A percentile compares a stretch with the other conserved stretches of the same genome.
Evolutionary conservation across 2,113 vertebrate genomes (phyloP).

Genomic region (Peromyscus californicus): DNA sequence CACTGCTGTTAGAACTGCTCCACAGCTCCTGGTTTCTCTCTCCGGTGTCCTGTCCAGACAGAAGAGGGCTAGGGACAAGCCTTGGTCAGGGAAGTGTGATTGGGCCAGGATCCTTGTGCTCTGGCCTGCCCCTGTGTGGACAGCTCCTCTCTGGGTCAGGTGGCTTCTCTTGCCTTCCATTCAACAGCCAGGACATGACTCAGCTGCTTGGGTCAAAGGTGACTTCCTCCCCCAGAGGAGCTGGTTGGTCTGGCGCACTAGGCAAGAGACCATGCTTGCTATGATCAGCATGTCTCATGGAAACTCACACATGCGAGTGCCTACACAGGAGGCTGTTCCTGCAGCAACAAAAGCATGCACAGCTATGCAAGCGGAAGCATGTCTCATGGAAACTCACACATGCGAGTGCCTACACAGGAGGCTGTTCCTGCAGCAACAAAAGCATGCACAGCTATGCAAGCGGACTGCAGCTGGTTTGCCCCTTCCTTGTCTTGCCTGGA

Average conservation of each 20-base stretch:
- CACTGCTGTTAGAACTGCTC: not conserved
- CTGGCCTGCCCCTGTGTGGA: not conserved
- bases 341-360: not conserved
- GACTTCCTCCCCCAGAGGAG: not conserved
- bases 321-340: not conserved
- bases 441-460: too few species aligned
- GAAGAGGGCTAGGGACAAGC: not conserved
- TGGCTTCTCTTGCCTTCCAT: not conserved
- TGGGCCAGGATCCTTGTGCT: not conserved
- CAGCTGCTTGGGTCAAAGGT: not conserved
- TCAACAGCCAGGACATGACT: not conserved
- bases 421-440: not conserved
- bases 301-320: rapidly evolving
- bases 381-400: too few species aligned
- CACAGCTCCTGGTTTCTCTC: not conserved
- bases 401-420: not conserved
- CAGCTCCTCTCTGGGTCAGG: not conserved
- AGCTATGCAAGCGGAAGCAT: too few species aligned
- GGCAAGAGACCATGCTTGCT: not conserved
- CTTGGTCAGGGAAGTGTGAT: not conserved
- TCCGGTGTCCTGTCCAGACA: not conserved
- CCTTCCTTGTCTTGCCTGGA: not conserved
- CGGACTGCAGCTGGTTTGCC: not conserved
- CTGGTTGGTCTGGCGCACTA: not conserved
- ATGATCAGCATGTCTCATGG: not conserved